A percentile compares a stretch with the other conserved stretches of the same genome.
Conservation (phyloP, 2,113 vertebrate species). For the Sialia sialis region DNA sequence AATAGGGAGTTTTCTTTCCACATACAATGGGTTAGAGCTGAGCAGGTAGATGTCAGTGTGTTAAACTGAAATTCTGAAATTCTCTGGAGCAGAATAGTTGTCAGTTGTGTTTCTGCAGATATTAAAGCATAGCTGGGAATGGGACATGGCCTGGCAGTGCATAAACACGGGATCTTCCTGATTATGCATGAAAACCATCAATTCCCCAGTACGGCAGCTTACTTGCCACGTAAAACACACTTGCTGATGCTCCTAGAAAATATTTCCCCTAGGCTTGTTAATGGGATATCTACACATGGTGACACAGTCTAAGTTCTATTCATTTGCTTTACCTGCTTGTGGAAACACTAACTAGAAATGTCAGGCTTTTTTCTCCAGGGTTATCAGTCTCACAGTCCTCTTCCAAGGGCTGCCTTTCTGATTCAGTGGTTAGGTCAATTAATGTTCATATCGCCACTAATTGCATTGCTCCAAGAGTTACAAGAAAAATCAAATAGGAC, state of each 20-base stretch:
- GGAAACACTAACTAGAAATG: slow-evolving; percentile 1
- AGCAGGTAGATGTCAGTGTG: neutral
- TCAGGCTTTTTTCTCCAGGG: slow-evolving; percentile 11
- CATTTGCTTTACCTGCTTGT: slow-evolving; percentile 21
- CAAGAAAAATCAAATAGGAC: slow-evolving; percentile 18
- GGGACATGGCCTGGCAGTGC: neutral
- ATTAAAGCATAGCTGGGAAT: neutral
- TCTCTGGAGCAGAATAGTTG: neutral
- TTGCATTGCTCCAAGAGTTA: neutral
- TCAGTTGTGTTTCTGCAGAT: neutral
- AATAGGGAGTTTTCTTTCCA: neutral
- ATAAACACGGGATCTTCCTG: neutral
- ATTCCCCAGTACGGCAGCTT: neutral
- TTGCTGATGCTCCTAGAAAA: slow-evolving; percentile 8
- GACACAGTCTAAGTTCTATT: neutral
- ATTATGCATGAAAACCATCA: neutral
- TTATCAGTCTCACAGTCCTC: neutral
- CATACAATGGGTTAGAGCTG: neutral
- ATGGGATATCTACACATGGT: neutral
- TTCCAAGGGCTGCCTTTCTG: neutral
- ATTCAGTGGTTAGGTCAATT: slow-evolving; percentile 23
- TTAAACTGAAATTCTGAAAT: neutral
- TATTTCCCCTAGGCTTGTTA: slow-evolving; percentile 17
- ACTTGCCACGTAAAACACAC: neutral
- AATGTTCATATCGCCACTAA: slow-evolving; percentile 14